Evolutionary conservation across 2,888 invertebrate species (phyloP), one percentile per base, ranked within the genome.

Genomic region (Cyclophora punctaria): DNA sequence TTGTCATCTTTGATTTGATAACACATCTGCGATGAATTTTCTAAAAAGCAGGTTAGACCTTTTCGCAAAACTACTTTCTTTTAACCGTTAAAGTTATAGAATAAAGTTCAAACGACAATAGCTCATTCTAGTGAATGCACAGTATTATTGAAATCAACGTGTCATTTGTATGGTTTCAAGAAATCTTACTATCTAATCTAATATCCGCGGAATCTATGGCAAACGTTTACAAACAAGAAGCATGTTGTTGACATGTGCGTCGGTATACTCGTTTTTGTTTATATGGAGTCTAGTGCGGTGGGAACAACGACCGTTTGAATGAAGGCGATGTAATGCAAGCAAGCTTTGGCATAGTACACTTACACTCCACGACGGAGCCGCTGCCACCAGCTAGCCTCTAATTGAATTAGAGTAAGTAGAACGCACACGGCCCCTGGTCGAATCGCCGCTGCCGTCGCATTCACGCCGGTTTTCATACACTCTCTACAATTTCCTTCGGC

Each of bases 361-460:
- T 20, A 20, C 20, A 20, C 20, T 20, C 20, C 20, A 20, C 20
- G 20, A 20, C 20, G 20, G 20, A 20, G 20, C 20, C 20, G 20
- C 20, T 20, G 20, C 20, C 57, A 63, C 66, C 69, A 75, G 76
- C 71, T 83, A 81, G 83, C 73, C 73, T 72, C 78, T 87, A 87
- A 87, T 86, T 86, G 69, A 86, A 87, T 87, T 86, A 85, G 69
- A 59, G 74, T 79, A 81, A 83, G 78, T 83, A 71, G 83, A 83
- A 77, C 83, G 73, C 72, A 74, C 68, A 62, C 60, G 66, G 66
- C 67, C 65, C 64, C 64, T 66, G 63, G 61, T 55, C 53, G 59
- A 45, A 50, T 50, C 52, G 48, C 51, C 46, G 43, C 51, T 42
- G 51, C 53, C 52, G 55, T 59, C 63, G 60, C 60, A 58, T 59